These are phyloP conservation scores for Onychomys torridus DNA, from an alignment of 2,797 vertebrate species.

Conservation along the genomic window DNA sequence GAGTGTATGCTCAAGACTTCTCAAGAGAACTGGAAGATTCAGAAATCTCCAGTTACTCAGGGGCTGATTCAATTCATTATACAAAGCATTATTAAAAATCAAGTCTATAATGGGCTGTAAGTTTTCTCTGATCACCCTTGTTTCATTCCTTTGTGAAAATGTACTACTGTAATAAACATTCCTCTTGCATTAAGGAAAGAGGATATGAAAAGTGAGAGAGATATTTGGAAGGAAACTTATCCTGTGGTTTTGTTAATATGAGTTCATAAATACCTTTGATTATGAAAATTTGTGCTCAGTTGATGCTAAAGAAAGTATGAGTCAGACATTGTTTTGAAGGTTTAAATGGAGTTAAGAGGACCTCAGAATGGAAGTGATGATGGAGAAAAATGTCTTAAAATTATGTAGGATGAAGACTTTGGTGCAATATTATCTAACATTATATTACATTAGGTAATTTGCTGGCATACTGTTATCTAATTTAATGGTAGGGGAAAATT, in stretches of 20 bases:
- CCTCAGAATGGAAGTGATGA: not conserved
- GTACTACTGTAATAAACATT: not conserved
- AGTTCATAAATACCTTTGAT: not conserved
- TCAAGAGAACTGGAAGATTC: conserved; percentile 38
- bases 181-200: not conserved
- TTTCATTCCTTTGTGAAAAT: conserved; percentile 6
- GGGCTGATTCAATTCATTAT: not conserved
- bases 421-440: not conserved
- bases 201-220: not conserved
- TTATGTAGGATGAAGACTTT: not conserved
- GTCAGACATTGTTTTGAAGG: not conserved
- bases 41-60: not conserved
- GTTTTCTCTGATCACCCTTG: not conserved
- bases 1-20: not conserved
- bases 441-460: conserved; percentile 8
- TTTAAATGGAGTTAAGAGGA: conserved; percentile 8
- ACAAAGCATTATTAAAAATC: conserved; percentile 19
- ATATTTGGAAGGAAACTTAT: not conserved
- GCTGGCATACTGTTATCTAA: not conserved
- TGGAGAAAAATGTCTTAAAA: conserved; percentile 4
- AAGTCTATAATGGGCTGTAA: not conserved
- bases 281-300: not conserved
- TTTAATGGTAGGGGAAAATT: conserved; percentile 4
- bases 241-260: conserved; percentile 6
- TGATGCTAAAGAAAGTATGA: conserved; percentile 1